Percentiles rank a stretch among this genome's conserved stretches.
Evolutionary conservation across 2,797 vertebrate species (phyloP).

Genomic region (Malurus splendens): DNA sequence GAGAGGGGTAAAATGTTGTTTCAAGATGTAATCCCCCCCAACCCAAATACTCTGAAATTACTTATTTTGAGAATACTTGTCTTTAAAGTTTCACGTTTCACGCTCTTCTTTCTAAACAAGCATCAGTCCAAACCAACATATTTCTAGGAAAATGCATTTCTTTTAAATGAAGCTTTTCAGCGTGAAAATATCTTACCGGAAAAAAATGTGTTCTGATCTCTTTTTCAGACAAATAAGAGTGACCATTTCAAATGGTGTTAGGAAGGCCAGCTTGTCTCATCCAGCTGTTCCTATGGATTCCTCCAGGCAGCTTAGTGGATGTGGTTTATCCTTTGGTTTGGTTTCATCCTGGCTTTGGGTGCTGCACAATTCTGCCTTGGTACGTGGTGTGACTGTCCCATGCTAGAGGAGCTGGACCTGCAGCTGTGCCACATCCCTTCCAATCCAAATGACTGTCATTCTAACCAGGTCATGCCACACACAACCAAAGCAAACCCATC

Average conservation of each 20-base stretch:
- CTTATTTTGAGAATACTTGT: neutral
- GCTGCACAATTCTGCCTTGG: neutral
- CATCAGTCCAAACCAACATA: neutral
- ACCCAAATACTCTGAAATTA: neutral
- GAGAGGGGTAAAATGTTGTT: neutral
- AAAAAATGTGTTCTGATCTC: neutral
- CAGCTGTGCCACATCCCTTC: neutral
- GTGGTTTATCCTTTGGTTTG: neutral
- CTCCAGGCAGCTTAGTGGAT: neutral
- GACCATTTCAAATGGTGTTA: neutral
- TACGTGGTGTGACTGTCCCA: neutral
- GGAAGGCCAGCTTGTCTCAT: neutral
- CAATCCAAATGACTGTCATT: neutral
- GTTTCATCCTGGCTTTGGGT: neutral
- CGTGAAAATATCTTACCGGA: neutral
- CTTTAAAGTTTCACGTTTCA: neutral
- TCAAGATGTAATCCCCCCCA: neutral
- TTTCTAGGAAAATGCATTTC: slow-evolving; percentile 39
- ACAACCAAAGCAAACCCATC: neutral
- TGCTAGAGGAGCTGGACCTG: neutral
- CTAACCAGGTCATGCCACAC: neutral
- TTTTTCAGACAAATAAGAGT: neutral
- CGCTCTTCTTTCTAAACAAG: neutral
- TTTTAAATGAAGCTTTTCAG: neutral
- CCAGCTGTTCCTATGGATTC: neutral